Base-by-base conservation (phyloP, 2,888 invertebrate species). In the Chrysolina haemoptera region DNA sequence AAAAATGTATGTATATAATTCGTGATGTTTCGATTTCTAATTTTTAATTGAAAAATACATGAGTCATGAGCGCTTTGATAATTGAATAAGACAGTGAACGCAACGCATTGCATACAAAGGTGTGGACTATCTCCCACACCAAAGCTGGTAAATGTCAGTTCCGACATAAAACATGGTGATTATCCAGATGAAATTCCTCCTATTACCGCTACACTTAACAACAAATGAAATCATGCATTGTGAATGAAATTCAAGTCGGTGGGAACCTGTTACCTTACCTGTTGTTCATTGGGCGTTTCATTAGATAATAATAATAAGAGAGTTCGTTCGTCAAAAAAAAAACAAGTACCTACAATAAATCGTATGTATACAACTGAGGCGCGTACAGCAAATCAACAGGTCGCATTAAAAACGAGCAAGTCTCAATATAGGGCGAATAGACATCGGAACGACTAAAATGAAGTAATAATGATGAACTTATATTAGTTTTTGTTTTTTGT, bases 71-170 rank as follows among this genome's bases (percentile, higher is more conserved):
- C 35, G 35, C 35, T 35, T 35, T 48, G 16, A 5, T 10, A 16
- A 48, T 48, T 48, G 8, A 35, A 46, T 46, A 12, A 59, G 22
- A 6, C 35, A 59, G 35, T 12, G 27, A 59, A 59, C 9, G 59
- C 35, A 14, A 27, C 35, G n/a, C 59, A 59, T 59, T 59, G 9
- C 18, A 20, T 12, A 5, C 6, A 59, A 27, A 71, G 71, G 71
- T 67, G 71, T 62, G 67, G 66, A 62, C 62, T 14, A 20, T 67
- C 66, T 62, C 59, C 66, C 50, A 67, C 55, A 48, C 59, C n/a
- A 50, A 59, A 53, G 43, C 53, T 20, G 10, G 27, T 68, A 72
- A 72, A 72, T 72, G 72, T 72, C 72, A 72, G 63, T 27, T 22
- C 22, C 62, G 62, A 62, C 67, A 62, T 62, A 40, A 67, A 71